Evolutionary conservation across 2,797 vertebrate genomes (phyloP).

Genomic region (Enteromius argenteus): DNA sequence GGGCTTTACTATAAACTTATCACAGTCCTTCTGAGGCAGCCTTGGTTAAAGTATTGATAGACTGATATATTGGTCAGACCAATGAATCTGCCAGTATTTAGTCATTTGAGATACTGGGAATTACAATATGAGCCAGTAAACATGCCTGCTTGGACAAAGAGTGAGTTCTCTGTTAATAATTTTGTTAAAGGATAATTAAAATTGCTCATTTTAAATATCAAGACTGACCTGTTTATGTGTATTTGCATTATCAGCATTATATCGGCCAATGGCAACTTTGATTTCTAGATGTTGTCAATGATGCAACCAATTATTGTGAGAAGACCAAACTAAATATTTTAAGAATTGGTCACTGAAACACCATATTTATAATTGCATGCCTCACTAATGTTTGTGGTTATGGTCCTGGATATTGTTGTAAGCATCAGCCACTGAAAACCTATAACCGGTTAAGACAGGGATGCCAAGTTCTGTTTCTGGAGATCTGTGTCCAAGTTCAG

Average conservation of each 20-base stretch:
- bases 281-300: background rate
- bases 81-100: background rate
- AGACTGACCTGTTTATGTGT: background rate
- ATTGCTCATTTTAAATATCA: background rate
- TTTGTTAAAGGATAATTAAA: background rate
- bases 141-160: background rate
- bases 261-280: background rate
- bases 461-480: background rate
- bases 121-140: background rate
- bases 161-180: too few relatives aligned
- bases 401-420: slow-evolving; percentile 10
- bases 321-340: background rate
- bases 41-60: background rate
- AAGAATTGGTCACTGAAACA: background rate
- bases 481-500: background rate
- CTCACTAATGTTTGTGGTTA: background rate
- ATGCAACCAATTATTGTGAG: background rate
- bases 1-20: background rate
- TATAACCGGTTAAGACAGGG: background rate
- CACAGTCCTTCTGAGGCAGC: background rate
- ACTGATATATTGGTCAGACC: background rate
- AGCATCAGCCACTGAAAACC: background rate
- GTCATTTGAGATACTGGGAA: background rate
- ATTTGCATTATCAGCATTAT: background rate
- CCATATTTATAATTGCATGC: background rate